Conservation (phyloP, 2,797 vertebrate genomes). For the Trematomus bernacchii region DNA sequence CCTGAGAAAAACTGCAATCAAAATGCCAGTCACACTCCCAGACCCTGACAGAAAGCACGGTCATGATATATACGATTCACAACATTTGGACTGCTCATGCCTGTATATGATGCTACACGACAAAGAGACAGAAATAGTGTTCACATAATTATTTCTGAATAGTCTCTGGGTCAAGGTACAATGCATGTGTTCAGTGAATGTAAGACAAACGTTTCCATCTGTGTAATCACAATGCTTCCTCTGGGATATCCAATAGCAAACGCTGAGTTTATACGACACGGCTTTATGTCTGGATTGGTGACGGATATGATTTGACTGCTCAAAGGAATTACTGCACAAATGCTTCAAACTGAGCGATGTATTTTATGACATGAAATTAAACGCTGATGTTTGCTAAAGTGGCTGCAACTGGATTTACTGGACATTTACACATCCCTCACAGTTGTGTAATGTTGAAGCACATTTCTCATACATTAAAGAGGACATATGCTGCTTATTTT, state of each 20-base stretch:
- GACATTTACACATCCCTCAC: conserved; percentile 1
- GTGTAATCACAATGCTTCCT: conserved; percentile 44
- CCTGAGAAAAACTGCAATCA: conserved; percentile 35
- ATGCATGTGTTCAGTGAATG: conserved; percentile 19
- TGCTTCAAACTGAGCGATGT: conserved; percentile 11
- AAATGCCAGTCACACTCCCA: conserved; percentile 53
- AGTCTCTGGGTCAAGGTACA: not conserved
- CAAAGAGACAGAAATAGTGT: conserved; percentile 25
- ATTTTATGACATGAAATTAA: not conserved
- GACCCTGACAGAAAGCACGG: conserved; percentile 38
- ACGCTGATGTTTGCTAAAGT: conserved; percentile 12
- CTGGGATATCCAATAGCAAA: conserved; percentile 51
- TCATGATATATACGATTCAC: conserved; percentile 41
- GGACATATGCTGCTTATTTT: not conserved
- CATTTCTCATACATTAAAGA: conserved; percentile 5
- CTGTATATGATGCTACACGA: not conserved
- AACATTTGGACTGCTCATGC: conserved; percentile 23
- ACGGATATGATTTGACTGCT: conserved; percentile 28
- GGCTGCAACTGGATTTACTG: conserved; percentile 2
- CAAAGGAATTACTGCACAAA: conserved; percentile 24
- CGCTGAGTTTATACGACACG: conserved; percentile 10
- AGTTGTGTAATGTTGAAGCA: conserved; percentile 21
- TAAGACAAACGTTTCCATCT: conserved; percentile 54
- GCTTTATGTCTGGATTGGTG: conserved; percentile 42
- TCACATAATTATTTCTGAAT: conserved; percentile 29